These are phyloP conservation scores for Chromoteleia sp. DNA, from an alignment of 2,888 invertebrate genomes.

Conservation along the genomic window DNA sequence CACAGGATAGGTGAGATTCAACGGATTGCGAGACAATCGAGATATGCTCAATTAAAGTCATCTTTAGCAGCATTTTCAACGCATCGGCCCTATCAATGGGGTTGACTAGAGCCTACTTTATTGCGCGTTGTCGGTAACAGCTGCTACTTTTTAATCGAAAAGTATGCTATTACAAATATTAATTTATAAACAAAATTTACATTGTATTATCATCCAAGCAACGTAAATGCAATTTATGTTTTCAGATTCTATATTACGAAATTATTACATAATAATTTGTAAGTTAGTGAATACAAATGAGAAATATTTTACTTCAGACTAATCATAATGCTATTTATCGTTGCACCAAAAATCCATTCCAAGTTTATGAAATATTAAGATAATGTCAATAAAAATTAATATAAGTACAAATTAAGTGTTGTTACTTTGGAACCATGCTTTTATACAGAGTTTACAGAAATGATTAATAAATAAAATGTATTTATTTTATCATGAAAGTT, in stretches of 20 bases:
- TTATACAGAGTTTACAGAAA: no score
- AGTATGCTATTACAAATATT: conserved; percentile 27
- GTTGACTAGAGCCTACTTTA: conserved; percentile 47
- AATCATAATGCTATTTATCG: conserved; percentile 59
- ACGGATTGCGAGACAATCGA: conserved; percentile 64
- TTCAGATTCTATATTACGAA: conserved; percentile 58
- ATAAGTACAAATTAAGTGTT: conserved; percentile 34
- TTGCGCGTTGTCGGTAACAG: conserved; percentile 53
- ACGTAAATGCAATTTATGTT: conserved; percentile 50
- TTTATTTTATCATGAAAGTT: not conserved
- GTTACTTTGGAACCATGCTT: not conserved
- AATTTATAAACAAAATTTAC: conserved; percentile 37
- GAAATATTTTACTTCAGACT: conserved; percentile 65
- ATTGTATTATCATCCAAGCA: conserved; percentile 51
- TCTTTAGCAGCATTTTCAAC: conserved; percentile 58
- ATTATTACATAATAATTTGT: conserved; percentile 49
- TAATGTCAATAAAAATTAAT: conserved; percentile 61
- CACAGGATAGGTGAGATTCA: conserved; percentile 89
- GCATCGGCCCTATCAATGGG: conserved; percentile 14
- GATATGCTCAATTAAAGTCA: conserved; percentile 62
- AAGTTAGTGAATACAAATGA: conserved; percentile 60
- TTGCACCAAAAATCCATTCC: conserved; percentile 60
- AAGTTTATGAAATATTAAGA: conserved; percentile 60
- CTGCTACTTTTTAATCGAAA: conserved; percentile 54
- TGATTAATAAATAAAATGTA: no score